Conservation (phyloP, 2,888 invertebrate species). For the Cataglyphis cursor region DNA sequence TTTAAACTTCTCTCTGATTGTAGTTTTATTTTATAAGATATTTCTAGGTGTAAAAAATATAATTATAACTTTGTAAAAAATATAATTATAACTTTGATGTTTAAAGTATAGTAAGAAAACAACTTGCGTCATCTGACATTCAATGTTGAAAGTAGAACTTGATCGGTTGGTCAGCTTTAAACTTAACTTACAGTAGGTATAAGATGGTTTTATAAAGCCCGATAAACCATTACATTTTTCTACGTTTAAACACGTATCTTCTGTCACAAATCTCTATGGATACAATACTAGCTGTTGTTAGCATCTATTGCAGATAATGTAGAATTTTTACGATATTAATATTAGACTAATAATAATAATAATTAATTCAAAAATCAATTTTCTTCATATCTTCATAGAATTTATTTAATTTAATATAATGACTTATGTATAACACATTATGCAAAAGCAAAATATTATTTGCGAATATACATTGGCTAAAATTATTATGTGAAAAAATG, state of each 20-base stretch:
- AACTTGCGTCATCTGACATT: slow-evolving; percentile 60
- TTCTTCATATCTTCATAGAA: background rate
- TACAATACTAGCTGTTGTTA: slow-evolving; percentile 45
- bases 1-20: background rate
- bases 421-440: background rate
- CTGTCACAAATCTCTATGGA: background rate
- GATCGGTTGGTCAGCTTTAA: slow-evolving; percentile 41
- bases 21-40: background rate
- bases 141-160: slow-evolving; percentile 26
- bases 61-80: background rate
- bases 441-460: background rate
- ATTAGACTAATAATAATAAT: background rate
- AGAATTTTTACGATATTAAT: slow-evolving; percentile 33
- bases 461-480: background rate
- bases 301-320: slow-evolving; percentile 59
- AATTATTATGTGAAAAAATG: background rate
- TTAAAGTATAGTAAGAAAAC: slow-evolving; percentile 14
- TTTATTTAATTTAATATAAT: background rate
- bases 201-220: background rate
- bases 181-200: slow-evolving; percentile 57
- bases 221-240: slow-evolving; percentile 37
- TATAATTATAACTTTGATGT: background rate
- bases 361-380: slow-evolving; percentile 18
- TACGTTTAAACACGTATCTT: background rate
- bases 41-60: background rate